phyloP scores from a whole-genome alignment of 30 jellyfish, hydroid and myxozoan genomes.

The Mastigias papua region DNA sequence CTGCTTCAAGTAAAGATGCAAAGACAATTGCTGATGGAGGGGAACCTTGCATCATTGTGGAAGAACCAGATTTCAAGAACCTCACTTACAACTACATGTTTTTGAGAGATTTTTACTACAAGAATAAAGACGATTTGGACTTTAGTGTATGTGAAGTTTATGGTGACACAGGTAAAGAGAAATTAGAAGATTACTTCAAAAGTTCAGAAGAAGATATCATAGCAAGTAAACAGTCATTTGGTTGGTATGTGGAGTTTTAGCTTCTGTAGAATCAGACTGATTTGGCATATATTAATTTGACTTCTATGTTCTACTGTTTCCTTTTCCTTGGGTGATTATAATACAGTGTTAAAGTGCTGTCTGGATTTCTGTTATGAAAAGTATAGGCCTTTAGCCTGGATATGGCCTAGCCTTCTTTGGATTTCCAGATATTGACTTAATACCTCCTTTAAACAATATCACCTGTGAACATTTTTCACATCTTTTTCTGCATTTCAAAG shows the following conservation, averaged over 20 bases:
- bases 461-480: too few species aligned
- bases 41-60: slow-evolving; percentile 54
- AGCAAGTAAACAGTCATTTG: slow-evolving; percentile 46
- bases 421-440: too few species aligned
- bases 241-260: slow-evolving; percentile 38
- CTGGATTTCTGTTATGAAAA: too few species aligned
- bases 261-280: too few species aligned
- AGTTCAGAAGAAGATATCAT: slow-evolving; percentile 51
- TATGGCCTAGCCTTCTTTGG: too few species aligned
- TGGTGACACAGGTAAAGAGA: slow-evolving; percentile 52
- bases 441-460: too few species aligned
- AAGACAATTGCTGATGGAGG: slow-evolving; percentile 38
- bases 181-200: slow-evolving; percentile 13
- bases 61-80: slow-evolving; percentile 29
- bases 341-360: too few species aligned
- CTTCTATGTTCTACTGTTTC: too few species aligned
- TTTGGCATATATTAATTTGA: too few species aligned
- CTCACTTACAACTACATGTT: slow-evolving; percentile 40
- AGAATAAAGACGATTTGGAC: slow-evolving; percentile 49
- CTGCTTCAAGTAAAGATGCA: slow-evolving; percentile 63
- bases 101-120: slow-evolving; percentile 40
- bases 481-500: too few species aligned
- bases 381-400: too few species aligned
- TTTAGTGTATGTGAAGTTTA: slow-evolving; percentile 59
- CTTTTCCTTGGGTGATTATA: too few species aligned